A percentile compares a stretch with the other conserved stretches of the same genome.
Conservation (phyloP, 2,113 vertebrate species). For the Clarias magur region DNA sequence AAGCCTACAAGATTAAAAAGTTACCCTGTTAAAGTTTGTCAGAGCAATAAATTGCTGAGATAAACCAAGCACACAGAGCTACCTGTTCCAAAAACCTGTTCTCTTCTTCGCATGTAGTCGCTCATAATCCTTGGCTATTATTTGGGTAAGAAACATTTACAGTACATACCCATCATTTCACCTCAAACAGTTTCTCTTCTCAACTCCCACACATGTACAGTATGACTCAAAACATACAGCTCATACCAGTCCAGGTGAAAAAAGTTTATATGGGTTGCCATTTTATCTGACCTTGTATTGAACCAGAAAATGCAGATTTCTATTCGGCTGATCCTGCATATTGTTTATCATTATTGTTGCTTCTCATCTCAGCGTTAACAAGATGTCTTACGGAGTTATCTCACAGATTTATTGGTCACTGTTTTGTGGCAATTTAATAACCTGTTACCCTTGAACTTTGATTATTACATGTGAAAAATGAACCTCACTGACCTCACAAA, state of each 20-base stretch:
- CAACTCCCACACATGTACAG: conserved; percentile 12
- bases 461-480: conserved; percentile 61
- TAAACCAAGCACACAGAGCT: neutral
- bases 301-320: neutral
- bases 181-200: neutral
- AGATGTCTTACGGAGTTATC: conserved; percentile 29
- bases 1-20: neutral
- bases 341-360: conserved; percentile 23
- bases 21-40: neutral
- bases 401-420: conserved; percentile 44
- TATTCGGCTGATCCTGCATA: conserved; percentile 17
- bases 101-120: neutral
- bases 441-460: conserved; percentile 63
- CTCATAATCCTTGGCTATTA: neutral
- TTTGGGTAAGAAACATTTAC: neutral
- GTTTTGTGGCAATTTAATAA: conserved; percentile 55
- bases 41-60: neutral
- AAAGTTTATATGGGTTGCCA: neutral
- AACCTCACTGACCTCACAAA: conserved; percentile 51
- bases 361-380: neutral
- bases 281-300: neutral
- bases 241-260: neutral
- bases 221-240: conserved; percentile 6
- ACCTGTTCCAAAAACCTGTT: conserved; percentile 1
- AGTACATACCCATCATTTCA: neutral